phyloP scores from a whole-genome alignment of 2,888 invertebrate genomes.

The Salticus scenicus region DNA sequence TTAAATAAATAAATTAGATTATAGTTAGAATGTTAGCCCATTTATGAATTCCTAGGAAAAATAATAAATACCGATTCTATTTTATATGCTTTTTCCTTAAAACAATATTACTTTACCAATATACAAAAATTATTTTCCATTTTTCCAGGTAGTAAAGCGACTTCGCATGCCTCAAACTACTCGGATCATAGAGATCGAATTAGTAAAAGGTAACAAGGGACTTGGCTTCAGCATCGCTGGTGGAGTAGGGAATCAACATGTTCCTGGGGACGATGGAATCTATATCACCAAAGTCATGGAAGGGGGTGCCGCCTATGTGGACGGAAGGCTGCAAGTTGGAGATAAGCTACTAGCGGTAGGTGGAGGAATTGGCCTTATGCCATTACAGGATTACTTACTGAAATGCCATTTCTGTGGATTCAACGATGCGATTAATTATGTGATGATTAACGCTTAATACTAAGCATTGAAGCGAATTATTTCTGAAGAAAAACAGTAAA shows the following conservation, averaged over 20 bases:
- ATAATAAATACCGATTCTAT: no score
- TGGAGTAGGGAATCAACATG: constrained; percentile 96
- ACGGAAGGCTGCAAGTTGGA: constrained; percentile 84
- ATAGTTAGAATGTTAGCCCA: no score
- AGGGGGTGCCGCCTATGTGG: constrained; percentile 93
- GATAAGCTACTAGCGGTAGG: constrained; percentile 66
- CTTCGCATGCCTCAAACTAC: constrained; percentile 30
- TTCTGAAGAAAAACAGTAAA: no score
- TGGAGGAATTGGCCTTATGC: background rate
- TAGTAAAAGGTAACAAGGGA: constrained; percentile 85
- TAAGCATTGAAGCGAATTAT: no score
- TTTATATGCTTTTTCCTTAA: no score
- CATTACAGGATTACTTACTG: background rate
- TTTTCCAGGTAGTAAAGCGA: constrained; percentile 78
- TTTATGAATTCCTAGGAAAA: no score
- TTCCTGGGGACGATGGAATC: constrained; percentile 90
- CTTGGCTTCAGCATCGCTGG: constrained; percentile 99
- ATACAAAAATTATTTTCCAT: no score
- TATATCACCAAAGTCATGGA: constrained; percentile 98
- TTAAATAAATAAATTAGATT: no score
- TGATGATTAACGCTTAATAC: no score
- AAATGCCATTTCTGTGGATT: no score
- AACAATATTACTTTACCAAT: no score
- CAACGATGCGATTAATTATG: no score
- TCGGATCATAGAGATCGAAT: constrained; percentile 52